Evolutionary conservation across 2,888 invertebrate species (phyloP), one percentile per base, ranked within the genome.

Genomic region (Pteria penguin): DNA sequence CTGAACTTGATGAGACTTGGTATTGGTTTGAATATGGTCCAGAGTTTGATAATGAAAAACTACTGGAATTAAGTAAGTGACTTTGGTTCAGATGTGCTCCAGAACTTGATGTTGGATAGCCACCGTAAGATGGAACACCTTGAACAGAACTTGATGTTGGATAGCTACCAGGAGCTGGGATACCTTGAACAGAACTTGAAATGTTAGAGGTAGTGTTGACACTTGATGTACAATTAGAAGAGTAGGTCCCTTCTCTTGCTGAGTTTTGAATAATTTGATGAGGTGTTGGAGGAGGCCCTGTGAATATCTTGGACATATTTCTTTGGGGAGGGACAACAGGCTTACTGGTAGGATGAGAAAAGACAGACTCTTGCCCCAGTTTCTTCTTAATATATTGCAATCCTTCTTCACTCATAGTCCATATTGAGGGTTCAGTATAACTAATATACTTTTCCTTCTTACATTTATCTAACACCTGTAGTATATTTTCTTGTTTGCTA

Each of bases 391-490:
- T 72, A 71, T 82, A 82, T 8, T 79, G 33, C 18, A 80, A 74
- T 27, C 86, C 86, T 27, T 71, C 45, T 5, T 60, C 36, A 8
- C 82, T 84, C 60, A 86, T 68, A 36, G 61, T 74, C 82, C 83
- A 85, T 0, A 79, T 58, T n/a, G n/a, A n/a, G 8, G 62, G 76
- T 0, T 70, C 58, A 54, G 69, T 70, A 26, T 72, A 66, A n/a
- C 68, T 58, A 2, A 85, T 80, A 78, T 75, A 78, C 11, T 79
- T 80, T 4, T 68, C 63, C 26, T 62, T 24, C 27, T 61, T n/a
- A 62, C 78, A 75, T 52, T 78, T 70, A 33, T 78, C 55, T n/a
- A 84, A 31, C 22, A 79, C 45, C 1, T 57, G 55, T 22, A 76
- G 58, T 0, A 84, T 58, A 4, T 75, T 31, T 55, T 76, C 79